Evolutionary conservation across 2,888 invertebrate genomes (phyloP), one percentile per base, ranked within the genome.

Genomic region (Polydrusus cervinus): DNA sequence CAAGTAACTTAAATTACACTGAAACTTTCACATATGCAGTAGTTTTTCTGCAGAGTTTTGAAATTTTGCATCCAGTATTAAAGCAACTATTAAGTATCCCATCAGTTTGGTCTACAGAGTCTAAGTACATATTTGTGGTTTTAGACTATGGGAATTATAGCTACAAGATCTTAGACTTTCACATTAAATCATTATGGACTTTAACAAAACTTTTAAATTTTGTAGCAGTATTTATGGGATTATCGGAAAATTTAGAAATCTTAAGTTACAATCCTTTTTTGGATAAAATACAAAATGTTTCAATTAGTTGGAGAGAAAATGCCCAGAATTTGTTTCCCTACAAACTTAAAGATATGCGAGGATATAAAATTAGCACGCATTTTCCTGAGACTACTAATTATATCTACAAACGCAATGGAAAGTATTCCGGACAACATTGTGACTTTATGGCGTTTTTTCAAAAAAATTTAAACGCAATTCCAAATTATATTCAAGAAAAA

Each of bases 191-290:
- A 0, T 14, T 57, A 8, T 57, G 57, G 57, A 57, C 3, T 11
- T 5, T 16, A 8, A 14, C 34, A 10, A 57, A 57, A 9, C 34
- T 57, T 10, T 38, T 57, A 57, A 57, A 57, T 38, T 57, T 34
- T 16, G 2, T 57, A 11, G 9, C 6, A 38, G 9, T 57, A 9
- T 57, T 38, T 38, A 57, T 38, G 14, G 10, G 20, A 7, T 5
- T 9, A 9, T 57, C 57, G 1, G 10, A 38, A 34, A 57, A 38
- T 5, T 57, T 57, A 10, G 16, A 11, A 38, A 25, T 57, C 6
- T 20, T 71, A 11, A 64, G 51, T 14, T 71, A 71, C 25, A 43
- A 71, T 43, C 71, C 71, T 16, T 71, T 64, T 30, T 51, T 51
- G 13, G 25, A 53, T 5, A 20, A 40, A 30, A 49, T 61, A 14